Evolutionary conservation across 1,140 invertebrate species (phyloP).

Genomic region (Spodoptera frugiperda): DNA sequence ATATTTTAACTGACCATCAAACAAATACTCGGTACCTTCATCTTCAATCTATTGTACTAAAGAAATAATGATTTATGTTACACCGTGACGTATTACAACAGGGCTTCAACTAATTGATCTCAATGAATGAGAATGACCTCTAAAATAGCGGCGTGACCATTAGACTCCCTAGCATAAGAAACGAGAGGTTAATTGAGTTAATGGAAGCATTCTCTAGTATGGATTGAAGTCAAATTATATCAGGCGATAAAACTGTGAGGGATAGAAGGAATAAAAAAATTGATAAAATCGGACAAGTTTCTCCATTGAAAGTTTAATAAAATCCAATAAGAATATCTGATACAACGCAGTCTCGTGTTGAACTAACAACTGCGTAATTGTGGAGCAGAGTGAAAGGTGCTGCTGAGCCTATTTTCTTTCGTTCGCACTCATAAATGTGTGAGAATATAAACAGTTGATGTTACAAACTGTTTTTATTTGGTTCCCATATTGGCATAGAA

Average conservation of each 20-base stretch:
- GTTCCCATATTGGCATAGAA: conserved; percentile 31
- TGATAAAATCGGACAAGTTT: conserved; percentile 2
- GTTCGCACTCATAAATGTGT: conserved; percentile 21
- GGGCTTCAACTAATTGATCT: conserved; percentile 69
- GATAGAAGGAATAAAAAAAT: conserved; percentile 9
- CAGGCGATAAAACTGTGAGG: conserved; percentile 9
- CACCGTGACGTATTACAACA: neutral
- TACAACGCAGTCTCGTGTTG: neutral
- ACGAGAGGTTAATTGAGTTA: conserved; percentile 79
- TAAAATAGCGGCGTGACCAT: conserved; percentile 64
- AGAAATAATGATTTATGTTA: conserved; percentile 20
- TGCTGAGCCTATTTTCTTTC: conserved; percentile 17
- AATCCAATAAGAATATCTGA: neutral
- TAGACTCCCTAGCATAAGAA: conserved; percentile 67
- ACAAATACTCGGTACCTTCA: neutral
- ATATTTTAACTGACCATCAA: neutral
- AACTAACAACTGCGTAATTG: neutral
- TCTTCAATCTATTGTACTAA: neutral
- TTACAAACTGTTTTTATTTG: conserved; percentile 19
- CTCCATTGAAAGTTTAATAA: neutral
- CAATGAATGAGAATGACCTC: conserved; percentile 72
- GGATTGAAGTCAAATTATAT: conserved; percentile 44
- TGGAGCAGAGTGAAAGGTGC: conserved; percentile 18
- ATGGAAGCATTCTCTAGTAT: conserved; percentile 40
- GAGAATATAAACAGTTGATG: conserved; percentile 29